phyloP scores from a whole-genome alignment of 2,113 vertebrate genomes.

The Larimichthys polyactis region DNA sequence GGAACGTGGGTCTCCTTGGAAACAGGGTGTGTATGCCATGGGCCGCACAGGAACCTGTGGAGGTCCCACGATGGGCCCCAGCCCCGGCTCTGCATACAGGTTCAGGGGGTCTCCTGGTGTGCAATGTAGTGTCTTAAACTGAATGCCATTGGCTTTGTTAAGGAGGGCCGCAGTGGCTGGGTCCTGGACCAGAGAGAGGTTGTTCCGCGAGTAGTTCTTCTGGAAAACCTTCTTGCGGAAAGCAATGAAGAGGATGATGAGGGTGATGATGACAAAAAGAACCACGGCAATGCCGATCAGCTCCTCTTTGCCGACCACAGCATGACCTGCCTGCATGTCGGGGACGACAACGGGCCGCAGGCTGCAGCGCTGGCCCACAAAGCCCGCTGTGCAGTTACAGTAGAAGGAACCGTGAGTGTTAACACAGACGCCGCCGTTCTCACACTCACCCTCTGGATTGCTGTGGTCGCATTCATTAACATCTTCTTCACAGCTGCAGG shows the following conservation, averaged over 20 bases:
- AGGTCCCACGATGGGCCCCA: slow-evolving; percentile 76
- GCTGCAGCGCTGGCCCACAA: slow-evolving; percentile 91
- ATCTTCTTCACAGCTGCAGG: slow-evolving; percentile 92
- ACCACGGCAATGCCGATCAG: slow-evolving; percentile 94
- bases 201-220: slow-evolving; percentile 95
- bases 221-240: slow-evolving; percentile 97
- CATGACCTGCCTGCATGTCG: slow-evolving; percentile 95
- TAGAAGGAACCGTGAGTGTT: slow-evolving; percentile 95
- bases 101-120: slow-evolving; percentile 89
- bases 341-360: slow-evolving; percentile 94
- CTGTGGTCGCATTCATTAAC: slow-evolving; percentile 93
- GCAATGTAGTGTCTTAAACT: slow-evolving; percentile 90
- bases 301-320: slow-evolving; percentile 95
- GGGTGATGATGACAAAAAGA: slow-evolving; percentile 91
- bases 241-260: slow-evolving; percentile 92
- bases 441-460: slow-evolving; percentile 87
- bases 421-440: slow-evolving; percentile 93
- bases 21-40: slow-evolving; percentile 97
- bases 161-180: slow-evolving; percentile 94
- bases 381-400: slow-evolving; percentile 96
- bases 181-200: slow-evolving; percentile 94
- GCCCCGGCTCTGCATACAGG: slow-evolving; percentile 89
- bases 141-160: slow-evolving; percentile 93
- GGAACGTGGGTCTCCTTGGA: slow-evolving; percentile 91
- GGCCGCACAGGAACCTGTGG: slow-evolving; percentile 96